These are phyloP conservation scores for Drosophila ficusphila DNA, from an alignment of 1,140 invertebrate species.

Conservation along the genomic window DNA sequence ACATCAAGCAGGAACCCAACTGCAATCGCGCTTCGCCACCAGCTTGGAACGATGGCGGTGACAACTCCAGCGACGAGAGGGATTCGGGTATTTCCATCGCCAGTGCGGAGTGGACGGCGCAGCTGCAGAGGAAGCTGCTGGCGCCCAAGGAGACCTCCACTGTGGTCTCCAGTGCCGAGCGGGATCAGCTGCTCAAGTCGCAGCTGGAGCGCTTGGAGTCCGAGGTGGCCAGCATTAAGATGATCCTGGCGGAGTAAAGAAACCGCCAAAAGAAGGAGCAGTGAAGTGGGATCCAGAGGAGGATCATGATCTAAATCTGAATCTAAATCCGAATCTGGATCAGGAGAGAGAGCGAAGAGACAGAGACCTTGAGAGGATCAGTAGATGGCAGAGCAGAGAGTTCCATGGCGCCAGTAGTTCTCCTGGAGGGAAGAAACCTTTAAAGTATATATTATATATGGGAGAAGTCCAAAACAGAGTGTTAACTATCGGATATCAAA, in stretches of 20 bases:
- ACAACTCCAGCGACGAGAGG: slow-evolving; percentile 93
- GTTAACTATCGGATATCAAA: slow-evolving; percentile 44
- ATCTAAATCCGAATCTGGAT: not conserved
- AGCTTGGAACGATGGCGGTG: slow-evolving; percentile 91
- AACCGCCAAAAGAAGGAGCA: not conserved
- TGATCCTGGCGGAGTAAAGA: slow-evolving; percentile 84
- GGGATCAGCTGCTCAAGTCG: slow-evolving; percentile 88
- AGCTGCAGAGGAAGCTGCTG: slow-evolving; percentile 73
- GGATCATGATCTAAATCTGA: too few relatives aligned
- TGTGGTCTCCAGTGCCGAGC: slow-evolving; percentile 84
- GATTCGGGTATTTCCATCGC: slow-evolving; percentile 94
- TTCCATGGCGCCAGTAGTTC: slow-evolving; percentile 48
- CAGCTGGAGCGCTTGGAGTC: slow-evolving; percentile 94
- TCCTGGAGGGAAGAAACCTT: slow-evolving; percentile 12
- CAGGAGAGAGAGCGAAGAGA: slow-evolving; percentile 75
- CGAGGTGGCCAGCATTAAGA: slow-evolving; percentile 95
- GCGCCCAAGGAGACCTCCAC: slow-evolving; percentile 44
- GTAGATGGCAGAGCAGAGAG: slow-evolving; percentile 14
- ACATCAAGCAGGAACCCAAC: slow-evolving; percentile 92
- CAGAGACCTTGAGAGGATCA: slow-evolving; percentile 52
- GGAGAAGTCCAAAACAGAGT: slow-evolving; percentile 27
- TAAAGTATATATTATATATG: slow-evolving; percentile 3
- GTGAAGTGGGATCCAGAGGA: too few relatives aligned
- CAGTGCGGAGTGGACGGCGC: slow-evolving; percentile 87
- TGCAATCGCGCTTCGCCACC: slow-evolving; percentile 87